Conservation (phyloP, 1,140 invertebrate genomes). For the Phortica variegata region DNA sequence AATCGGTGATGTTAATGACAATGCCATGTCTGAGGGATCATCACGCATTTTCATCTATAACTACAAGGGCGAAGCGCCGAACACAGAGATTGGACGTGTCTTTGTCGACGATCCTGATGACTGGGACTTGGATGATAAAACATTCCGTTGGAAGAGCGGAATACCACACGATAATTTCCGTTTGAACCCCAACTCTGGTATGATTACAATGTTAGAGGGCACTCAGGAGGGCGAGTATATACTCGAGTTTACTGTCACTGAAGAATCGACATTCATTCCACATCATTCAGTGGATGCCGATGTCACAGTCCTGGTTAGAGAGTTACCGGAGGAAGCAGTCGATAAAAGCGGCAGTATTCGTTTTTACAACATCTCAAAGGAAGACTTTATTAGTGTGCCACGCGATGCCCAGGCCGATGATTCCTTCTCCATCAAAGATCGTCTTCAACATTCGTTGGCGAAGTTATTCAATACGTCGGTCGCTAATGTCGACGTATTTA, state of each 20-base stretch:
- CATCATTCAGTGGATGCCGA: conserved; percentile 72
- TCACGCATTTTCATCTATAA: conserved; percentile 92
- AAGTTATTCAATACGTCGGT: conserved; percentile 73
- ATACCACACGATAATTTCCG: conserved; percentile 64
- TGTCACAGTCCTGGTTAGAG: conserved; percentile 81
- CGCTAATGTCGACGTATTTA: conserved; percentile 90
- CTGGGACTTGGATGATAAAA: conserved; percentile 89
- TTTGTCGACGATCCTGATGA: conserved; percentile 90
- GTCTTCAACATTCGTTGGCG: conserved; percentile 68
- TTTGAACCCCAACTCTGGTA: conserved; percentile 71
- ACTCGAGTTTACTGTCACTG: conserved; percentile 72
- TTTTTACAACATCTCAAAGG: conserved; percentile 76
- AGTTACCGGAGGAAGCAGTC: conserved; percentile 86
- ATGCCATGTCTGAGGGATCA: conserved; percentile 75
- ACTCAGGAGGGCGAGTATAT: conserved; percentile 69
- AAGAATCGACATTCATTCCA: conserved; percentile 60
- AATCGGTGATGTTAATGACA: conserved; percentile 90
- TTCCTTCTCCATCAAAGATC: conserved; percentile 70
- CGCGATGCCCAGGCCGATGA: conserved; percentile 62
- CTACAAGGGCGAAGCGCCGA: conserved; percentile 74
- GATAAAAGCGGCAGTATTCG: conserved; percentile 86
- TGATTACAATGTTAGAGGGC: conserved; percentile 78
- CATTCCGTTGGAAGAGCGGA: conserved; percentile 68
- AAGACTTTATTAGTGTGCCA: conserved; percentile 75
- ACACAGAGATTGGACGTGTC: conserved; percentile 82